Conservation (phyloP, 2,113 vertebrate genomes). For the Grus americana region DNA sequence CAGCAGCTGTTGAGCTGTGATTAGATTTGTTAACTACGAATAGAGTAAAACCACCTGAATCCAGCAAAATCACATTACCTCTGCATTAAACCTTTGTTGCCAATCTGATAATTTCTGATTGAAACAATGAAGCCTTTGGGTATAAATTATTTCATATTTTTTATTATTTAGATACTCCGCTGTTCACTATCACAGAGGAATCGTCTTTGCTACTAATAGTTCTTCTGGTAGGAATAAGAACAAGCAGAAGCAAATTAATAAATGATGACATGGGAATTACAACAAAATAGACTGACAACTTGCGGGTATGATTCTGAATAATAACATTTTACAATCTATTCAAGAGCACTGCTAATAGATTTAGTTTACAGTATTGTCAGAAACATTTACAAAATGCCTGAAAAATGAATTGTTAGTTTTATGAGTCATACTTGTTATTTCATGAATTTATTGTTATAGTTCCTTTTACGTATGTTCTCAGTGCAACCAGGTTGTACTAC, state of each 20-base stretch:
- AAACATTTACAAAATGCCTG: background rate
- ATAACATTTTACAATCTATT: slow-evolving; percentile 4
- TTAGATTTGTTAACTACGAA: background rate
- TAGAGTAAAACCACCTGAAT: background rate
- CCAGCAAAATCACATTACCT: background rate
- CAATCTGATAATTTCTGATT: background rate
- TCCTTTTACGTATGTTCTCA: background rate
- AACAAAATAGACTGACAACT: slow-evolving; percentile 23
- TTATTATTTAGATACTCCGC: slow-evolving; percentile 14
- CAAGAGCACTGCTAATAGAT: background rate
- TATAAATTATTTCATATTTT: background rate
- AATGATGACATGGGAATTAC: slow-evolving; percentile 39
- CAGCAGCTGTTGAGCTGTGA: background rate
- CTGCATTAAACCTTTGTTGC: background rate
- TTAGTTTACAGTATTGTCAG: background rate
- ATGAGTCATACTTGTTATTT: slow-evolving; percentile 19
- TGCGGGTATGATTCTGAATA: slow-evolving; percentile 26
- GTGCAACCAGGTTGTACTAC: background rate
- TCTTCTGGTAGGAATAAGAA: slow-evolving; percentile 26
- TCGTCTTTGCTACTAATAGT: background rate
- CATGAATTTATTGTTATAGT: background rate
- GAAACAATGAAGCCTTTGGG: slow-evolving; percentile 5
- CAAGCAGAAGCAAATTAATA: slow-evolving; percentile 45
- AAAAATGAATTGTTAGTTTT: slow-evolving; percentile 2
- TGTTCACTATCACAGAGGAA: slow-evolving; percentile 28